Evolutionary conservation across 2,113 vertebrate species (phyloP).

Genomic region (Drymodes brunneopygia): DNA sequence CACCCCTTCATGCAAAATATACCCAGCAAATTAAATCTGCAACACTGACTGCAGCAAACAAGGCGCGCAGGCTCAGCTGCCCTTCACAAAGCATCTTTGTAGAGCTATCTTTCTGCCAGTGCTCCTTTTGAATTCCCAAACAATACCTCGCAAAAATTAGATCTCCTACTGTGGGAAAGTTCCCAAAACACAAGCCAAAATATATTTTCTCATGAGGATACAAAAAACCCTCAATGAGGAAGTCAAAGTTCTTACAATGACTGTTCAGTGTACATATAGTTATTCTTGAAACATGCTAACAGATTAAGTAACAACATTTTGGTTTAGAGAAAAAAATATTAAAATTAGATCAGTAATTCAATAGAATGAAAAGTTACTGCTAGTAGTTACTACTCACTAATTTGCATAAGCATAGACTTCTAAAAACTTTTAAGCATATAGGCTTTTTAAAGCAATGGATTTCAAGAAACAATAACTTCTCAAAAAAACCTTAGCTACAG

Average conservation of each 20-base stretch:
- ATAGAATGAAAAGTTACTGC: not conserved
- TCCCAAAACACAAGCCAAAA: constrained; percentile 55
- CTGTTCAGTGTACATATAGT: not conserved
- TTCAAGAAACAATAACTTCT: not conserved
- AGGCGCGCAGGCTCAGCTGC: not conserved
- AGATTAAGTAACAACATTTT: not conserved
- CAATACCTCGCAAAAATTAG: constrained; percentile 59
- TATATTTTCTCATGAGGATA: constrained; percentile 52
- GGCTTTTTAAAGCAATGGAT: not conserved
- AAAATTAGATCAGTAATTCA: not conserved
- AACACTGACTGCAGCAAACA: constrained; percentile 28
- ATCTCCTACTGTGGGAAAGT: constrained; percentile 64
- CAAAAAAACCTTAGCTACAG: not conserved
- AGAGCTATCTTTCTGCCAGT: constrained; percentile 51
- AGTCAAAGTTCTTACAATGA: constrained; percentile 6
- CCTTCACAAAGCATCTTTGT: constrained; percentile 66
- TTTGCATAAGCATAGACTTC: not conserved
- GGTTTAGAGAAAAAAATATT: not conserved
- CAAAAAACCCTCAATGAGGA: constrained; percentile 17
- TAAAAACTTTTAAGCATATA: not conserved
- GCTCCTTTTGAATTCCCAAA: constrained; percentile 61
- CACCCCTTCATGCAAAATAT: not conserved
- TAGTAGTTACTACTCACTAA: not conserved
- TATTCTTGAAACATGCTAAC: not conserved
- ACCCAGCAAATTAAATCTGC: constrained; percentile 57